Percentiles rank a stretch among this genome's conserved stretches.
Conservation (phyloP, 2,888 invertebrate genomes). For the Nowickia ferox region DNA sequence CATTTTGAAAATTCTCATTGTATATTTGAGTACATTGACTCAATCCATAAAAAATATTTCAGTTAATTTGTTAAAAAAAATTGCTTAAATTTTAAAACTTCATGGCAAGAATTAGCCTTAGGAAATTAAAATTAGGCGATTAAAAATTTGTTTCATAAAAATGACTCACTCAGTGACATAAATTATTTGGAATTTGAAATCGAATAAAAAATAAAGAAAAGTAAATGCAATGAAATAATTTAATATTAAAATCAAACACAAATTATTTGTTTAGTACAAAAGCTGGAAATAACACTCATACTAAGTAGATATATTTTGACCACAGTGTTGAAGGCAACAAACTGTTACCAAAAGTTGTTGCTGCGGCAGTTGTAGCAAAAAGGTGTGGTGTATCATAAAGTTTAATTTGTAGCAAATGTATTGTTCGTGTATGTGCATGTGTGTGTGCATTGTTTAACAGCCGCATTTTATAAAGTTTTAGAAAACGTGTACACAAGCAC, state of each 20-base stretch:
- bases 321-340: conserved; percentile 55
- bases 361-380: conserved; percentile 39
- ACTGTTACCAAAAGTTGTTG: conserved; percentile 58
- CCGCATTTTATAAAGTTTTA: conserved; percentile 37
- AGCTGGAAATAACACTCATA: background rate
- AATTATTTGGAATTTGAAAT: conserved; percentile 16
- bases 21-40: too few species aligned
- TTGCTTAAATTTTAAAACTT: too few species aligned
- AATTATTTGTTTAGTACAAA: conserved; percentile 6
- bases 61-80: too few species aligned
- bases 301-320: background rate
- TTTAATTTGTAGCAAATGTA: conserved; percentile 37
- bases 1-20: too few species aligned
- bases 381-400: conserved; percentile 64
- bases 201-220: conserved; percentile 13
- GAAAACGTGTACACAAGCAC: background rate
- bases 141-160: too few species aligned
- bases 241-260: background rate
- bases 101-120: too few species aligned
- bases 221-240: conserved; percentile 3
- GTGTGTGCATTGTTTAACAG: conserved; percentile 37
- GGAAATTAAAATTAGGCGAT: too few species aligned
- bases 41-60: too few species aligned
- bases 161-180: conserved; percentile 18
- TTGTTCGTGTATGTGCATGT: conserved; percentile 43